Percentiles rank a stretch among this genome's conserved stretches.
phyloP scores from a whole-genome alignment of 1,140 invertebrate species.

The Drosophila truncata region DNA sequence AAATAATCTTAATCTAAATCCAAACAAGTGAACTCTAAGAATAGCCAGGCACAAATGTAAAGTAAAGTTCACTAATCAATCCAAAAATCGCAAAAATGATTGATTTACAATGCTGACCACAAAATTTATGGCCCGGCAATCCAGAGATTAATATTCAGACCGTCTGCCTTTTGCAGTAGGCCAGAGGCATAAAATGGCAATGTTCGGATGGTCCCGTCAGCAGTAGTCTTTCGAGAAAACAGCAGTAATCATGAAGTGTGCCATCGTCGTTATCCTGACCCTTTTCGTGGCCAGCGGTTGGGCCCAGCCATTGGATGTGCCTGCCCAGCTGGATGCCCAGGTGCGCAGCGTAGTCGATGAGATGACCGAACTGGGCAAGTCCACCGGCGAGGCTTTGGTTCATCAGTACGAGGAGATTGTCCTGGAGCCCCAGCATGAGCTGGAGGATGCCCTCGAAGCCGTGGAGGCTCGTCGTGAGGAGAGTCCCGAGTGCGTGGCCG shows the following conservation, averaged over 20 bases:
- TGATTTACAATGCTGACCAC: constrained; percentile 30
- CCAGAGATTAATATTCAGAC: constrained; percentile 19
- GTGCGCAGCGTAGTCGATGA: constrained; percentile 53
- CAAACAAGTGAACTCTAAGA: constrained; percentile 24
- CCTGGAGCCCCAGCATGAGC: constrained; percentile 68
- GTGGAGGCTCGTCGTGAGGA: constrained; percentile 62
- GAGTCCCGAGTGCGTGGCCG: constrained; percentile 64
- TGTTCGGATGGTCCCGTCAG: neutral
- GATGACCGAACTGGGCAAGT: constrained; percentile 52
- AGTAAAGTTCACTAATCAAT: constrained; percentile 44
- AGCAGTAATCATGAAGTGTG: constrained; percentile 50
- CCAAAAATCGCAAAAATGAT: constrained; percentile 10
- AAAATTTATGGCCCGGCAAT: constrained; percentile 40
- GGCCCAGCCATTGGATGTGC: constrained; percentile 33
- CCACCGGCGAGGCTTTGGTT: constrained; percentile 50
- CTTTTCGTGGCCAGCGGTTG: constrained; percentile 47
- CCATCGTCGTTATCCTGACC: constrained; percentile 29
- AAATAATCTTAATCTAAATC: constrained; percentile 30
- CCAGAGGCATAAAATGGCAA: constrained; percentile 30
- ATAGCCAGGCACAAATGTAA: constrained; percentile 36
- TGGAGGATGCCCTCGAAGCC: constrained; percentile 61
- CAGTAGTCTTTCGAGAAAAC: constrained; percentile 12
- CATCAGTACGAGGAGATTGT: constrained; percentile 74
- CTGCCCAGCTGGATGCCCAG: constrained; percentile 49
- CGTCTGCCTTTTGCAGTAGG: constrained; percentile 9